A percentile compares a stretch with the other conserved stretches of the same genome.
Evolutionary conservation across 2,113 vertebrate genomes (phyloP).

Genomic region (Turdus rufiventris): DNA sequence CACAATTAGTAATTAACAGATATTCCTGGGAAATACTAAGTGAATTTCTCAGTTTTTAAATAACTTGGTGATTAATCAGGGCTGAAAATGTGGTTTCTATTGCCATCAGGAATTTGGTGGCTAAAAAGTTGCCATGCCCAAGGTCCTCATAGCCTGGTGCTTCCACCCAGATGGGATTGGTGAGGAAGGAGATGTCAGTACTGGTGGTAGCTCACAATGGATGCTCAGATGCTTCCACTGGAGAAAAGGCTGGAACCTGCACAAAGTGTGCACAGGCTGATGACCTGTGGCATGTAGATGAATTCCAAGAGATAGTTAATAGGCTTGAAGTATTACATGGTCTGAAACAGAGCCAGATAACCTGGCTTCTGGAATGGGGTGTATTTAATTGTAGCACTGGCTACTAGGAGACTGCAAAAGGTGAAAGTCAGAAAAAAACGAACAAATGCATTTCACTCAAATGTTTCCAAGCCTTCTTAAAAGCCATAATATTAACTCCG

Average conservation of each 20-base stretch:
- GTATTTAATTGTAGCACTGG: neutral
- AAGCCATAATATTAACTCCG: neutral
- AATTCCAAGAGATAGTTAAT: neutral
- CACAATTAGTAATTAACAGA: neutral
- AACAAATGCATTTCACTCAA: neutral
- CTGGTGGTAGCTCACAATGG: neutral
- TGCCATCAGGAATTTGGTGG: neutral
- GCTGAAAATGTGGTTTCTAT: neutral
- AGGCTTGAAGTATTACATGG: neutral
- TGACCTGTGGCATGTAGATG: neutral
- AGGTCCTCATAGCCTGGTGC: neutral
- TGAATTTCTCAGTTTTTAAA: neutral
- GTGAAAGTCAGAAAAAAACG: neutral
- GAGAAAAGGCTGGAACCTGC: neutral
- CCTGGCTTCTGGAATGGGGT: neutral
- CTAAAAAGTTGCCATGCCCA: too few relatives aligned
- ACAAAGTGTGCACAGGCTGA: neutral
- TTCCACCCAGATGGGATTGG: neutral
- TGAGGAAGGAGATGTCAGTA: neutral
- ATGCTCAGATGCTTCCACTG: neutral
- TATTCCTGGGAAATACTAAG: neutral
- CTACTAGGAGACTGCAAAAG: neutral
- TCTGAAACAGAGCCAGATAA: neutral
- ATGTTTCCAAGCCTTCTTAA: neutral
- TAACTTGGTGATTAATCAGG: neutral